Conservation (phyloP, 2,113 vertebrate species). For the Fulmarus glacialis region DNA sequence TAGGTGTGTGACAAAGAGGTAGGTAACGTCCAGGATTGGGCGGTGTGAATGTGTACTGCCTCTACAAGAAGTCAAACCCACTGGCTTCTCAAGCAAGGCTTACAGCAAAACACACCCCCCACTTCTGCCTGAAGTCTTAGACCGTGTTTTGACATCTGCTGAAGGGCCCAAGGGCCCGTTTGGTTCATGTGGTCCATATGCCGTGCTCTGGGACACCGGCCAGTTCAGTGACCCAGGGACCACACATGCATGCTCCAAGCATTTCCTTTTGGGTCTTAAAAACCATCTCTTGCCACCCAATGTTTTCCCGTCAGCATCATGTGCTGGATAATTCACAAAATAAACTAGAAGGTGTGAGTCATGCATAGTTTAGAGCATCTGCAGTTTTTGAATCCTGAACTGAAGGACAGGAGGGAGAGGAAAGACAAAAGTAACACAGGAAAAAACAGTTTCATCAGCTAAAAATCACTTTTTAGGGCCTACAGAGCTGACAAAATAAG, state of each 20-base stretch:
- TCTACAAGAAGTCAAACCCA: neutral
- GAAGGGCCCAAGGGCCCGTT: neutral
- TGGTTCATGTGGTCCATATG: neutral
- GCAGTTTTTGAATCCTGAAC: neutral
- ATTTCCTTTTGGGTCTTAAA: neutral
- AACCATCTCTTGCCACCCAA: neutral
- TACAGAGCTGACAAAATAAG: neutral
- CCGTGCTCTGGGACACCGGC: rapidly evolving
- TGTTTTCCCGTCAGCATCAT: neutral
- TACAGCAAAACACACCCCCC: neutral
- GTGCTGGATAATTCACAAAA: conserved; percentile 28
- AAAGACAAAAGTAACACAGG: neutral
- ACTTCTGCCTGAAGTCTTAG: neutral
- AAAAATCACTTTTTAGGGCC: neutral
- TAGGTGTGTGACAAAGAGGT: neutral
- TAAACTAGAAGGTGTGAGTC: conserved; percentile 41
- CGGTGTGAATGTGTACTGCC: rapidly evolving
- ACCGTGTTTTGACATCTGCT: neutral
- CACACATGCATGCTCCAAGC: neutral
- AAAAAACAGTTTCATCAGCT: neutral
- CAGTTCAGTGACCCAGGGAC: neutral
- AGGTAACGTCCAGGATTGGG: neutral
- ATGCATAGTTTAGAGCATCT: conserved; percentile 1
- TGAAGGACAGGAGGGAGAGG: neutral
- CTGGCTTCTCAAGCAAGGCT: neutral